Evolutionary conservation across 2,888 invertebrate genomes (phyloP).

Genomic region (Cosmia trapezina): DNA sequence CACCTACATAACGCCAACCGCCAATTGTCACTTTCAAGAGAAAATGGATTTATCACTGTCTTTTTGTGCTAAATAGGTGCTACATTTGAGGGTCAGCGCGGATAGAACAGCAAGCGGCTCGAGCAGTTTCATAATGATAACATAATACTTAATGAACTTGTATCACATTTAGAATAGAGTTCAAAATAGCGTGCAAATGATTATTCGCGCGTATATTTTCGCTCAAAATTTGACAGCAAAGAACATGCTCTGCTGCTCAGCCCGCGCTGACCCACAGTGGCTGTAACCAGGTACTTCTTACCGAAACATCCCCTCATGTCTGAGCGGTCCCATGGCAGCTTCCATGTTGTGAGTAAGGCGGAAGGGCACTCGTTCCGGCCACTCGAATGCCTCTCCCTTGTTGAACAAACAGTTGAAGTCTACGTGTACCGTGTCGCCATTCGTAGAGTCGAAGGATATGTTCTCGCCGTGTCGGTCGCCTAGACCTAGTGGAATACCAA

Average conservation of each 20-base stretch:
- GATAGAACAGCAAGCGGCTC: not conserved
- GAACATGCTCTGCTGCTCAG: not conserved
- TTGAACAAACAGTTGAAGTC: constrained; percentile 99
- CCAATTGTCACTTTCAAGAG: not conserved
- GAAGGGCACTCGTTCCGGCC: constrained; percentile 97
- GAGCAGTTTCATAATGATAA: not conserved
- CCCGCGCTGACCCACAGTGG: not conserved
- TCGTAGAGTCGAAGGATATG: constrained; percentile 97
- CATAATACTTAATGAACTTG: not conserved
- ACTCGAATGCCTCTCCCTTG: constrained; percentile 96
- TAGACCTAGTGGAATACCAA: constrained; percentile 90
- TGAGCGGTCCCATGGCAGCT: constrained; percentile 98
- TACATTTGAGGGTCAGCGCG: not conserved
- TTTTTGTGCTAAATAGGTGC: not conserved
- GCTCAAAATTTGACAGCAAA: not conserved
- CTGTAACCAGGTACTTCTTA: constrained; percentile 50
- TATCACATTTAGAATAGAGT: not conserved
- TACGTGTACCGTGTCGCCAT: constrained; percentile 98
- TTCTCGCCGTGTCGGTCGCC: constrained; percentile 99
- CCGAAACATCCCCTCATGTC: constrained; percentile 96
- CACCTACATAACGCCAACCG: not conserved
- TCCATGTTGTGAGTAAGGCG: constrained; percentile 99
- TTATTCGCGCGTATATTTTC: not conserved
- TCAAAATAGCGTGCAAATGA: not conserved
- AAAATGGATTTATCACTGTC: not conserved